A percentile compares a stretch with the other conserved stretches of the same genome.
phyloP scores from a whole-genome alignment of 2,113 vertebrate species.

The Lophotis ruficrista region DNA sequence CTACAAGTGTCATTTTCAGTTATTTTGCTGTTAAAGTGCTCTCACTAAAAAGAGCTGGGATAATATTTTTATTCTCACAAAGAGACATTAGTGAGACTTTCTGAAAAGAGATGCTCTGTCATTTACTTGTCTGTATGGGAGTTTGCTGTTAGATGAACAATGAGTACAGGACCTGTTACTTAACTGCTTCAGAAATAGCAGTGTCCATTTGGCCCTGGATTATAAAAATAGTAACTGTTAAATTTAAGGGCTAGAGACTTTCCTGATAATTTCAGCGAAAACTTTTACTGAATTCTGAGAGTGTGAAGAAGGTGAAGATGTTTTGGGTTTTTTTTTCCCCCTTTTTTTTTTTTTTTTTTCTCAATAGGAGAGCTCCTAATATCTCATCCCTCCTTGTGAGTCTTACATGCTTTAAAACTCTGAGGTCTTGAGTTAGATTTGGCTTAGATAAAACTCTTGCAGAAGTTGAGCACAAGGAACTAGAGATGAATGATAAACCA shows the following conservation, averaged over 20 bases:
- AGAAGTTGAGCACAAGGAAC: neutral
- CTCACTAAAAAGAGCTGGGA: neutral
- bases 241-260: neutral
- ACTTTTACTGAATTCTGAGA: neutral
- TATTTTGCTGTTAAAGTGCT: neutral
- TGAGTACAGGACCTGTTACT: neutral
- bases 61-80: neutral
- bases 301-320: neutral
- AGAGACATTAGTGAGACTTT: neutral
- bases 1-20: neutral
- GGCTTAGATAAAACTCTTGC: fast-evolving
- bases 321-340: too few species aligned
- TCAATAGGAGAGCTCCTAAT: fast-evolving
- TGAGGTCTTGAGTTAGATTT: neutral
- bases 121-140: neutral
- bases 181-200: neutral
- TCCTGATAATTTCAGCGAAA: neutral
- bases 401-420: neutral
- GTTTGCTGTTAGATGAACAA: neutral
- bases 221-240: neutral
- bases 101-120: neutral
- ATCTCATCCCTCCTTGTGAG: neutral
- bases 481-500: neutral
- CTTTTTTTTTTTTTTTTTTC: too few species aligned
- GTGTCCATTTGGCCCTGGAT: neutral